A percentile compares a stretch with the other conserved stretches of the same genome.
These are phyloP conservation scores for Promerops cafer DNA, from an alignment of 2,113 vertebrate species.

Conservation along the genomic window DNA sequence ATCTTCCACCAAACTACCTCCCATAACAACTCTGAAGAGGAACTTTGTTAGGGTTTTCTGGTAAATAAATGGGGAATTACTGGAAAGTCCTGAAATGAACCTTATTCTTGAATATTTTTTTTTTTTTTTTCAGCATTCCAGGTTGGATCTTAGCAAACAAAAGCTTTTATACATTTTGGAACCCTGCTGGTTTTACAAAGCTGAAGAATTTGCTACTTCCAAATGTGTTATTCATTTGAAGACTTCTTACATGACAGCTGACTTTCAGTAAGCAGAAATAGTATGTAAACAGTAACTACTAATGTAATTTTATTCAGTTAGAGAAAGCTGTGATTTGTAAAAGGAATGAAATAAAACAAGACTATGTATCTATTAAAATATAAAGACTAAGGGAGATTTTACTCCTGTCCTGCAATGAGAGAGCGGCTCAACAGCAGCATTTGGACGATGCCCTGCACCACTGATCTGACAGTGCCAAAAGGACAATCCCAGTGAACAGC, in stretches of 20 bases:
- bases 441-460: background rate
- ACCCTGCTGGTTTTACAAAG: background rate
- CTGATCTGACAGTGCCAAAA: background rate
- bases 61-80: background rate
- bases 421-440: fast-evolving
- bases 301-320: background rate
- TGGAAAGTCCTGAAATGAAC: background rate
- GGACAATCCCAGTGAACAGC: background rate
- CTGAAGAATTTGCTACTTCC: background rate
- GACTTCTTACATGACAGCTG: background rate
- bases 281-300: background rate
- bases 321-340: background rate
- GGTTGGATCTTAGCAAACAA: background rate
- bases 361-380: background rate
- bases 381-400: background rate
- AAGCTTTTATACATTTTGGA: background rate
- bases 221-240: background rate
- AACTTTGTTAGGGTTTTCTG: background rate
- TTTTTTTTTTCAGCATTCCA: background rate
- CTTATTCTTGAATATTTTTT: background rate
- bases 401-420: background rate
- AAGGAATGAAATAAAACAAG: background rate
- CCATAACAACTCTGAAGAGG: background rate
- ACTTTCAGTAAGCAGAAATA: background rate
- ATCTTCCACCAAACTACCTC: background rate